Evolutionary conservation across 2,113 vertebrate species (phyloP).

Genomic region (Eulemur rufifrons): DNA sequence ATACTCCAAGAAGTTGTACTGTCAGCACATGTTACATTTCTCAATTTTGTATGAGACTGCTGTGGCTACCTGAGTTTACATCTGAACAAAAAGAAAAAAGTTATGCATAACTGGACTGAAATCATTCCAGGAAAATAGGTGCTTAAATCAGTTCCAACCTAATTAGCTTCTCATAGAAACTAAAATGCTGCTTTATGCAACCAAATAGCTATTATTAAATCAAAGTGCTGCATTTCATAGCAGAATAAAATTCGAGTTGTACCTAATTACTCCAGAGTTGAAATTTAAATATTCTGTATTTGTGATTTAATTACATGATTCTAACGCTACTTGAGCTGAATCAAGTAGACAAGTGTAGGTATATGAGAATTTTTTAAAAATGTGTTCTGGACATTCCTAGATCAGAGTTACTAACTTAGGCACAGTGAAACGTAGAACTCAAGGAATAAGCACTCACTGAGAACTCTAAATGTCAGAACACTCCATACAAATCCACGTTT

Average conservation of each 20-base stretch:
- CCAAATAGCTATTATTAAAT: conserved; percentile 28
- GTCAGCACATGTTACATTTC: neutral
- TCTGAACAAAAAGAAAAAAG: neutral
- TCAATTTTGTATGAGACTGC: neutral
- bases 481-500: neutral
- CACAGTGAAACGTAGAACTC: neutral
- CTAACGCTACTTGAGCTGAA: neutral
- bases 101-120: neutral
- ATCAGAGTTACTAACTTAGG: neutral
- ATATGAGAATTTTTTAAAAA: neutral
- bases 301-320: conserved; percentile 31
- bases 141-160: conserved; percentile 6
- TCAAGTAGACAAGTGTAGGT: neutral
- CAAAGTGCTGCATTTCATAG: neutral
- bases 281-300: conserved; percentile 19
- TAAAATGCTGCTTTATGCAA: neutral
- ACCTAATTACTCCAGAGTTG: neutral
- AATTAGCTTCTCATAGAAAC: neutral
- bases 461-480: neutral
- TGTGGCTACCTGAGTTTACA: neutral
- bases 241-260: conserved; percentile 15
- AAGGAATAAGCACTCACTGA: neutral
- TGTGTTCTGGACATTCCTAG: neutral
- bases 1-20: neutral
- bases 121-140: neutral